Conservation (phyloP, 2,888 invertebrate species). For the Troides oblongomaculatus region DNA sequence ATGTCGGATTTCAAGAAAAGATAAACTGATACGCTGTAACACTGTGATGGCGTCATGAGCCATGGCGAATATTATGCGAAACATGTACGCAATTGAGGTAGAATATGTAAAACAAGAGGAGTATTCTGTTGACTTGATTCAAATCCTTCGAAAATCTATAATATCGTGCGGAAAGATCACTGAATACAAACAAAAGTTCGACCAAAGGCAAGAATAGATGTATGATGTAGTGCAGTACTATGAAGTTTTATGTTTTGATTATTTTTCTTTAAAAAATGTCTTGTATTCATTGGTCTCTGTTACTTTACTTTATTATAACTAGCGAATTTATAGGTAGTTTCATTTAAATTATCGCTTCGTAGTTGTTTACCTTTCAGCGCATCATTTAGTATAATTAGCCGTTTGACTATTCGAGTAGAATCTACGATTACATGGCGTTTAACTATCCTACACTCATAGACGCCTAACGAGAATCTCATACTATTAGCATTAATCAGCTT, state of each 20-base stretch:
- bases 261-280: too few relatives aligned
- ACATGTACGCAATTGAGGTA: neutral
- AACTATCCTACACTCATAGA: neutral
- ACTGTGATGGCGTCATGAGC: conserved; percentile 39
- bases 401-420: conserved; percentile 26
- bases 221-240: too few relatives aligned
- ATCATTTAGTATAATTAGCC: conserved; percentile 1
- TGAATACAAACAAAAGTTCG: neutral
- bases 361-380: neutral
- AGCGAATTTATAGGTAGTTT: neutral
- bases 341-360: neutral
- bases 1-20: conserved; percentile 48
- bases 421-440: conserved; percentile 8
- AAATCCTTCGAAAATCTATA: neutral
- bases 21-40: conserved; percentile 50
- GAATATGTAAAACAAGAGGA: neutral
- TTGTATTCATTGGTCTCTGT: too few relatives aligned
- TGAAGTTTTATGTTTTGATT: too few relatives aligned
- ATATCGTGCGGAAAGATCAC: neutral
- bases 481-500: conserved; percentile 3
- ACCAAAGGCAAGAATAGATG: neutral
- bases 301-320: neutral
- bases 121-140: neutral
- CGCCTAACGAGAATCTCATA: conserved; percentile 2
- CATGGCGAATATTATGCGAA: conserved; percentile 35